Evolutionary conservation across 2,797 vertebrate species (phyloP).

Genomic region (Pelodytes ibericus): DNA sequence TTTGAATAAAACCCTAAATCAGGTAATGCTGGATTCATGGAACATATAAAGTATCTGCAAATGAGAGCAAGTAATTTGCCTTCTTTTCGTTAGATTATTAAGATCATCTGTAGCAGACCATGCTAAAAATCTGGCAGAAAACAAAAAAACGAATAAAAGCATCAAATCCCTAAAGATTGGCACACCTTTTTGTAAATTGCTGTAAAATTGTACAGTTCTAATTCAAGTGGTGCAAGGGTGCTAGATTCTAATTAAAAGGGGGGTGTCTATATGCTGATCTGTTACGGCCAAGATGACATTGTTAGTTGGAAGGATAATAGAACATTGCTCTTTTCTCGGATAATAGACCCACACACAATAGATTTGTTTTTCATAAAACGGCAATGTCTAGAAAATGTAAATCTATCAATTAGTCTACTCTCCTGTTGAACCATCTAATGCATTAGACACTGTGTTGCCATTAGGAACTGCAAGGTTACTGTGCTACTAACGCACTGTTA

Average conservation of each 20-base stretch:
- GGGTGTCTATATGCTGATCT: slow-evolving; percentile 61
- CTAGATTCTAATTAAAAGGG: slow-evolving; percentile 54
- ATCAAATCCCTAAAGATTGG: slow-evolving; percentile 63
- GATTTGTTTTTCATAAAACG: slow-evolving; percentile 69
- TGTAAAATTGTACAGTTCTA: slow-evolving; percentile 64
- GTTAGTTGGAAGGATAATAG: slow-evolving; percentile 65
- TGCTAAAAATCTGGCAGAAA: no score
- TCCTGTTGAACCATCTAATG: slow-evolving; percentile 60
- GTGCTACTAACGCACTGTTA: slow-evolving; percentile 58
- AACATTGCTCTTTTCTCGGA: slow-evolving; percentile 67
- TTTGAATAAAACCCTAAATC: no score
- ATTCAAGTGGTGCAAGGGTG: no score
- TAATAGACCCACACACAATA: slow-evolving; percentile 65
- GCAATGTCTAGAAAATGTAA: slow-evolving; percentile 69
- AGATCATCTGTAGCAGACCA: no score
- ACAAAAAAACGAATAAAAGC: slow-evolving; percentile 59
- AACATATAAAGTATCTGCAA: no score
- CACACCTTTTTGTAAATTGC: slow-evolving; percentile 64
- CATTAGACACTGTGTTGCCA: slow-evolving; percentile 67
- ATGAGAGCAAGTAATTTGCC: no score
- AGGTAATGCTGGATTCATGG: no score
- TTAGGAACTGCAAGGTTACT: slow-evolving; percentile 62
- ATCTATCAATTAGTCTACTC: slow-evolving; percentile 68
- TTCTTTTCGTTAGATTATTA: no score
- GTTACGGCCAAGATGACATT: slow-evolving; percentile 60